Conservation (phyloP, 2,797 vertebrate genomes). For the Gadopsis bispinosus region DNA sequence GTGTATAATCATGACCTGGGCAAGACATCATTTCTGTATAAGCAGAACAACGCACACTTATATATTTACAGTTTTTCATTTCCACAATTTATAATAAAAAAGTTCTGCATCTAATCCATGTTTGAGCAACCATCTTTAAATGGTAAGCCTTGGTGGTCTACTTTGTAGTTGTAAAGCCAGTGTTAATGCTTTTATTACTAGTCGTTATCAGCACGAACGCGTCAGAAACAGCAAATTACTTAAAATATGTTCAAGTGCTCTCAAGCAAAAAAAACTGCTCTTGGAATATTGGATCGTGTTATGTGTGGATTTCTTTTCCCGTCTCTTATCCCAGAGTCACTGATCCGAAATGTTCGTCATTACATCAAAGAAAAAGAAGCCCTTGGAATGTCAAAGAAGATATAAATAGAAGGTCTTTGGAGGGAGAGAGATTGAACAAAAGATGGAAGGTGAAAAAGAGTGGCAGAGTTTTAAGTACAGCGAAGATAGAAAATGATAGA, state of each 20-base stretch:
- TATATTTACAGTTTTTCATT: not conserved
- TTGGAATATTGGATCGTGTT: constrained; percentile 31
- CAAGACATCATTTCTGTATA: not conserved
- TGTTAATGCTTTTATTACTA: constrained; percentile 19
- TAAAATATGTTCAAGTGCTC: constrained; percentile 1
- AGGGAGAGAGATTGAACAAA: constrained; percentile 55
- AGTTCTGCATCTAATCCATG: not conserved
- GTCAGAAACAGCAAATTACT: constrained; percentile 13
- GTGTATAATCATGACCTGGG: not conserved
- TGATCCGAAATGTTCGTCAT: constrained; percentile 66
- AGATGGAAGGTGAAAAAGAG: constrained; percentile 63
- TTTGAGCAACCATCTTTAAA: constrained; percentile 14
- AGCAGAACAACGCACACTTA: not conserved
- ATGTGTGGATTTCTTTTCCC: constrained; percentile 35
- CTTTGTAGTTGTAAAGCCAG: constrained; percentile 11
- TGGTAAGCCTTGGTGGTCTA: not conserved
- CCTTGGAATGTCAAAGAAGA: constrained; percentile 60
- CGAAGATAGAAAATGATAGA: constrained; percentile 65
- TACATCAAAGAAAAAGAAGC: constrained; percentile 64
- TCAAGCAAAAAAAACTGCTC: constrained; percentile 21
- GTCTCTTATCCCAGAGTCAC: constrained; percentile 39
- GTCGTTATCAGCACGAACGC: constrained; percentile 5
- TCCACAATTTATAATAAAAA: not conserved
- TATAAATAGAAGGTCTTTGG: constrained; percentile 66
- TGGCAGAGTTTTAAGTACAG: constrained; percentile 65